phyloP scores from a whole-genome alignment of 2,797 vertebrate species.

The Trachurus trachurus region DNA sequence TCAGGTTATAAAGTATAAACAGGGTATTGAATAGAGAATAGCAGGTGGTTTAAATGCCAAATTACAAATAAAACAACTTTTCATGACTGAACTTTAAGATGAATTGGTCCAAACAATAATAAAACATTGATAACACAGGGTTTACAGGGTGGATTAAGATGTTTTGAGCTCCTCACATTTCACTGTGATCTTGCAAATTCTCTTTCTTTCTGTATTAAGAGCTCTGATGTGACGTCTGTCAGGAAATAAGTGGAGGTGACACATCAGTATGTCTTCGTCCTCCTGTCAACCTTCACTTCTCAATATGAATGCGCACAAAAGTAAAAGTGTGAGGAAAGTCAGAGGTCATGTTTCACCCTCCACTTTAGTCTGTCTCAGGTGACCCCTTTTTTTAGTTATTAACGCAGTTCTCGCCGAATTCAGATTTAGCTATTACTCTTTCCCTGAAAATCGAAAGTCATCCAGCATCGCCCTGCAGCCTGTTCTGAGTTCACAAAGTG shows the following conservation, averaged over 20 bases:
- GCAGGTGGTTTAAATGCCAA: too few species aligned
- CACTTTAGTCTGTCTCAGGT: background rate
- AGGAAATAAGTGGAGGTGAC: background rate
- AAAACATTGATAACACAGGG: too few species aligned
- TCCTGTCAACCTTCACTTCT: background rate
- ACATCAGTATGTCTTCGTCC: background rate
- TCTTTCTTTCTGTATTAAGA: too few species aligned
- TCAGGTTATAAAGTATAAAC: too few species aligned
- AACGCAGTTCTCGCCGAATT: background rate
- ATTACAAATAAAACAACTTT: too few species aligned
- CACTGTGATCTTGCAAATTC: too few species aligned
- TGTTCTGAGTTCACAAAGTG: background rate
- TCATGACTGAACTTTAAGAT: too few species aligned
- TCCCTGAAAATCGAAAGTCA: background rate
- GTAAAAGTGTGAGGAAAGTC: background rate
- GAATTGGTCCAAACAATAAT: too few species aligned
- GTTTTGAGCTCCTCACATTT: too few species aligned
- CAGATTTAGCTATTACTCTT: too few species aligned
- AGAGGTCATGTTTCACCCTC: background rate
- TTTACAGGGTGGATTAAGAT: too few species aligned
- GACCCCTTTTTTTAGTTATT: background rate
- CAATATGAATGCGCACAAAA: background rate
- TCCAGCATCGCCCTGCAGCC: background rate
- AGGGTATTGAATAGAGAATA: too few species aligned
- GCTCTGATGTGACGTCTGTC: background rate